phyloP scores from a whole-genome alignment of 1,140 invertebrate genomes.

The Scaptodrosophila lebanonensis region DNA sequence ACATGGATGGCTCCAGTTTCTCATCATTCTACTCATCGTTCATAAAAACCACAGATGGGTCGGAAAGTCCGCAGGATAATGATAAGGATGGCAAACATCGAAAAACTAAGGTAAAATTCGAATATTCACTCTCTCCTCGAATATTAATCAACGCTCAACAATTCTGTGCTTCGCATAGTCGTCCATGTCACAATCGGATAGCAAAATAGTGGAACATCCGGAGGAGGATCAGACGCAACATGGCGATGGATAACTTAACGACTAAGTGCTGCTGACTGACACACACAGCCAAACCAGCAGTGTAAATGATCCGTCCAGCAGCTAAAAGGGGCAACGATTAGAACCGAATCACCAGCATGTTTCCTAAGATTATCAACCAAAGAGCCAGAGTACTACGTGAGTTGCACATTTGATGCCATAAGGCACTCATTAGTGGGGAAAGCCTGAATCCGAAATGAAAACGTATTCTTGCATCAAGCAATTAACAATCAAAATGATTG shows the following conservation, averaged over 20 bases:
- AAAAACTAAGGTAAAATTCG: conserved; percentile 49
- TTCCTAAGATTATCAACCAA: background rate
- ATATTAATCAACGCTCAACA: background rate
- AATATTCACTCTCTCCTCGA: background rate
- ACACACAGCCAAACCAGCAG: conserved; percentile 12
- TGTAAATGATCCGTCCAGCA: conserved; percentile 14
- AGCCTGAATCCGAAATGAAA: too few species aligned
- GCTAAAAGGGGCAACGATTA: too few species aligned
- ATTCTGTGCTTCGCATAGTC: conserved; percentile 4
- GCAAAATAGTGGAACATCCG: conserved; percentile 54
- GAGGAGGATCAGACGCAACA: conserved; percentile 70
- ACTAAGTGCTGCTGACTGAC: conserved; percentile 29
- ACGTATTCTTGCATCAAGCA: too few species aligned
- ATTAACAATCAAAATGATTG: too few species aligned
- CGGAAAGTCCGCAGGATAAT: conserved; percentile 67
- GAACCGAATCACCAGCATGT: too few species aligned
- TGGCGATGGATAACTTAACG: conserved; percentile 46
- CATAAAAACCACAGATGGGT: conserved; percentile 78
- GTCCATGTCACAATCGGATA: conserved; percentile 13
- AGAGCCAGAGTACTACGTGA: conserved; percentile 1
- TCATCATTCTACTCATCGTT: conserved; percentile 80
- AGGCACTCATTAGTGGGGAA: too few species aligned
- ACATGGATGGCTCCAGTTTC: conserved; percentile 78
- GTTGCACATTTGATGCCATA: background rate
- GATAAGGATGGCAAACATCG: conserved; percentile 63